Percentiles rank a stretch among this genome's conserved stretches.
Conservation (phyloP, 2,888 invertebrate genomes). For the Platerodrilus igneus region DNA sequence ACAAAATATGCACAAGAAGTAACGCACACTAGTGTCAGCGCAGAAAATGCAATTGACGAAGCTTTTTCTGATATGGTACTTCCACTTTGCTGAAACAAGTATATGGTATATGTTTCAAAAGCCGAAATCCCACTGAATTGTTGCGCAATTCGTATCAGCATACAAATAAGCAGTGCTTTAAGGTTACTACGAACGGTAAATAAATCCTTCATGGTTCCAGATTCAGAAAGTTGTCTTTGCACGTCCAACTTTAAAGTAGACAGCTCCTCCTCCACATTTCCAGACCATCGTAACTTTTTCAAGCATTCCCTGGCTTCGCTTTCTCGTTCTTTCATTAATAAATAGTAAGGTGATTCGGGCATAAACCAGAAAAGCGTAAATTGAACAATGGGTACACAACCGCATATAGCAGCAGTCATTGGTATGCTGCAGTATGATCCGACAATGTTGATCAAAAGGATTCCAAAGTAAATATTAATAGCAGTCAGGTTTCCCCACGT, state of each 20-base stretch:
- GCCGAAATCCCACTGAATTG: constrained; percentile 33
- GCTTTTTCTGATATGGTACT: constrained; percentile 31
- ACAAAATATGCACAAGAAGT: constrained; percentile 26
- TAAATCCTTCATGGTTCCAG: constrained; percentile 35
- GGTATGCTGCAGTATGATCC: constrained; percentile 55
- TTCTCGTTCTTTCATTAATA: constrained; percentile 30
- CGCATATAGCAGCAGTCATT: constrained; percentile 53
- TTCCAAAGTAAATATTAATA: constrained; percentile 28
- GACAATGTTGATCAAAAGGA: constrained; percentile 47
- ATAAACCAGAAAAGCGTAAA: constrained; percentile 55
- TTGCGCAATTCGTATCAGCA: constrained; percentile 34
- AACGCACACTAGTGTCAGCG: constrained; percentile 21
- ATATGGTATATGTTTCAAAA: constrained; percentile 33
- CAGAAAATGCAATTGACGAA: constrained; percentile 35
- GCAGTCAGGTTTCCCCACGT: constrained; percentile 36
- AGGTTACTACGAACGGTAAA: constrained; percentile 32
- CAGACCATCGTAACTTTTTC: constrained; percentile 28
- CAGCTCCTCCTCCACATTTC: constrained; percentile 32
- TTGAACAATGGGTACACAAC: constrained; percentile 55
- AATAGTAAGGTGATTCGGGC: constrained; percentile 53
- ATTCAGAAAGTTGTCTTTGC: constrained; percentile 35
- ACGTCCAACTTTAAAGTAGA: constrained; percentile 32
- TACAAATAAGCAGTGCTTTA: constrained; percentile 33
- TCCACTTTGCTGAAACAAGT: constrained; percentile 36
- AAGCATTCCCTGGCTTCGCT: constrained; percentile 33